phyloP scores from a whole-genome alignment of 2,113 vertebrate species.

The Nothoprocta pentlandii region DNA sequence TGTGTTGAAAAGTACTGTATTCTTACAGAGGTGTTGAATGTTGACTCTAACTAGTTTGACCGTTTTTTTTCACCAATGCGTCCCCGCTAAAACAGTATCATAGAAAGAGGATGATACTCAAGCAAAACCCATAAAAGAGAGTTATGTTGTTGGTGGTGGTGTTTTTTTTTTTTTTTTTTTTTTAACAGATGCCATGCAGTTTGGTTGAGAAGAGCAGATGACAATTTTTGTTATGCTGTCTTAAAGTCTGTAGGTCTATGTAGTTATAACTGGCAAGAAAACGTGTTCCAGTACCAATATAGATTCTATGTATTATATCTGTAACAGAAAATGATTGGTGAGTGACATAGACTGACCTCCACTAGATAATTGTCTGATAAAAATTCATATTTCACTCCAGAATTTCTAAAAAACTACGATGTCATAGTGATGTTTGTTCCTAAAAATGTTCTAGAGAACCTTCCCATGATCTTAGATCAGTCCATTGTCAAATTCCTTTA shows the following conservation, averaged over 20 bases:
- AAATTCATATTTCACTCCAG: slow-evolving; percentile 56
- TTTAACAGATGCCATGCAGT: not conserved
- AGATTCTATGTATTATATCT: not conserved
- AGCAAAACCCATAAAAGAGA: no score
- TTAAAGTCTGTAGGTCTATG: slow-evolving; percentile 25
- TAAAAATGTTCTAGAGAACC: not conserved
- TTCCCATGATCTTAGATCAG: slow-evolving; percentile 39
- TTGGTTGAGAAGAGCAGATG: not conserved
- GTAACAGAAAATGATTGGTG: slow-evolving; percentile 42
- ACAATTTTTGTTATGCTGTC: not conserved
- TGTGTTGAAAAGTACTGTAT: not conserved
- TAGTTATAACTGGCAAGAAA: not conserved
- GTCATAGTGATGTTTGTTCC: slow-evolving; percentile 52
- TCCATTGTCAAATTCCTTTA: slow-evolving; percentile 56
- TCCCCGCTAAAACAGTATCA: not conserved
- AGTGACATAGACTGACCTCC: slow-evolving; percentile 14
- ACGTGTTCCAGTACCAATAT: slow-evolving; percentile 2
- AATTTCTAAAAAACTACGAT: slow-evolving; percentile 38
- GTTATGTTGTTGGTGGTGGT: no score
- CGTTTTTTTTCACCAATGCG: not conserved
- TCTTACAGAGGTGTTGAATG: not conserved
- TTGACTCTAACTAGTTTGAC: not conserved
- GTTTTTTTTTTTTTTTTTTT: no score
- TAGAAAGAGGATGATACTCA: not conserved
- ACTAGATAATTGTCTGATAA: slow-evolving; percentile 45